Base-by-base conservation (phyloP, 2,113 vertebrate genomes). In the Thamnaconus septentrionalis region DNA sequence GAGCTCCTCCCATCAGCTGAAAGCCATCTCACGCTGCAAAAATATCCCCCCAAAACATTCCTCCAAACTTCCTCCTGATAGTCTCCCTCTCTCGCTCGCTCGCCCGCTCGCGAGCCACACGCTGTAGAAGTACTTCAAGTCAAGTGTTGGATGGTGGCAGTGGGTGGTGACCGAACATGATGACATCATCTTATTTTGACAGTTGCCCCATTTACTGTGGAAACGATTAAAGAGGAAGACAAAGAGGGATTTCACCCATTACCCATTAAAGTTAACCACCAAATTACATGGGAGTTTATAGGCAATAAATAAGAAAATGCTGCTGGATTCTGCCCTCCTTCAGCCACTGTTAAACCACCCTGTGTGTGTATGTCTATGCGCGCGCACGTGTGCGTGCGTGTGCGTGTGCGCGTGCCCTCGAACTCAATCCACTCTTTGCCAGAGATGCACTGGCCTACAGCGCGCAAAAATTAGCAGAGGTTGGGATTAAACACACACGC, bases 231-330 rank as follows among this genome's bases (percentile, higher is more conserved):
- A 87, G 68, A 62, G 75, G 67, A 87, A 82, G 85, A 86, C 87
- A 87, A 88, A 87, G 80, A 87, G 74, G 75, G 82, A 87, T 85
- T 88, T 89, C 85, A 86, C 87, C 80, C 86, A 85, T 86, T 81
- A 88, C 76, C 83, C 78, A 85, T 90, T 90, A 90, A 88, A 90
- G 82, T 83, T 82, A 87, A 87, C 90, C 81, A 85, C 75, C 78
- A 87, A 90, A 91, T 89, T 88, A 87, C 84, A 85, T 79, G 62
- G 71, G 75, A 85, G 84, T 89, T 91, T 88, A 91, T 85, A 83
- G 87, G 76, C 77, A 78, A 85, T 82, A 85, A 90, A 90, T 88
- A 84, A 84, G 77, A 85, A 87, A 87, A 86, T 78, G 80, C 83
- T 87, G 78, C 81, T 74, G 75, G 66, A 84, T 75, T 75, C 77